Evolutionary conservation across 2,113 vertebrate species (phyloP), one percentile per base, ranked within the genome.

Genomic region (Brienomyrus longianalis): DNA sequence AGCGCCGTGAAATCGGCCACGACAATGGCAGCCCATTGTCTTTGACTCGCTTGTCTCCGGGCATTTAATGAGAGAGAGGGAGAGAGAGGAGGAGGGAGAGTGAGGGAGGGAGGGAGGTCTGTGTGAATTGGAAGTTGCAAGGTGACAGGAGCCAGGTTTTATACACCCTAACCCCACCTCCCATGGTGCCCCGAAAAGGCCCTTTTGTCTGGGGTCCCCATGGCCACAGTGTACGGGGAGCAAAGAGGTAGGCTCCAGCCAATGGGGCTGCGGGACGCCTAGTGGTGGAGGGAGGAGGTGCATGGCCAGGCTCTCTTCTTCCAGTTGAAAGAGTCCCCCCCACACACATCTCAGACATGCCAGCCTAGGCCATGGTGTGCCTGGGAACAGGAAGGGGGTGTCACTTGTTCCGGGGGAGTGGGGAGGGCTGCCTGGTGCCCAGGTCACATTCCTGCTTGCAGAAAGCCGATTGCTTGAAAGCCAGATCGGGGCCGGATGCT

Each of bases 31-130:
- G 39, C 23, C 39, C 74, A 51, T 80, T 89, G 62, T 89, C 80
- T 89, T 39, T 54, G 8, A 45, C 83, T 54, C 17, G n/a, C n/a
- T 43, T 31, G 31, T 77, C 77, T 59, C 35, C 35, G 52, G 52
- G 83, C 50, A 86, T 89, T 85, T 89, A 70, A 66, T 35, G 54
- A 88, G 87, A 88, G 87, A 17, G 39, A 77, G 15, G 11, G 74
- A 23, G 45, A 74, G 51, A 90, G 87, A 89, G 86, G 91, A 86
- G 89, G 91, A 90, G 92, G 93, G 92, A 89, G 89, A 77, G 39
- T 8, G 2, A 52, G 31, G 31, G n/a, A 80, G 21, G 23, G 35
- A 50, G 21, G 7, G 35, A 70, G 10, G 51, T 86, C 92, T 23
- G 11, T 88, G 80, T 51, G 45, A 52, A 35, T 80, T 80, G 48